A percentile compares a stretch with the other conserved stretches of the same genome.
Evolutionary conservation across 2,888 invertebrate genomes (phyloP).

Genomic region (Stenolophus ochropezus): DNA sequence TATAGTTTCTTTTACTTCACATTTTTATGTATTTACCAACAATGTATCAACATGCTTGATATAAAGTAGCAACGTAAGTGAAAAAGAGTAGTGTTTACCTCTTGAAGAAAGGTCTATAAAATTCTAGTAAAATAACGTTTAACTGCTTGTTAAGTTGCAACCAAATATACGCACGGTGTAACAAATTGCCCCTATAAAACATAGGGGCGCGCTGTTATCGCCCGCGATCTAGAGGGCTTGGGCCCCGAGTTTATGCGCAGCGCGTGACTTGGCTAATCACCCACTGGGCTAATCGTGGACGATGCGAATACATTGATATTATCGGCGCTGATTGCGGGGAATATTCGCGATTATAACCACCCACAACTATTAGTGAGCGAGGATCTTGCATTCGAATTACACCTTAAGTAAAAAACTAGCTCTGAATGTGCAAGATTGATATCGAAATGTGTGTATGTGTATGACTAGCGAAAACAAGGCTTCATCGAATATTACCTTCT

Average conservation of each 20-base stretch:
- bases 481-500: no score
- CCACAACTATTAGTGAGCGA: not conserved
- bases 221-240: slow-evolving; percentile 46
- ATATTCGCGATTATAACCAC: not conserved
- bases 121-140: slow-evolving; percentile 59
- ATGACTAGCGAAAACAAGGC: no score
- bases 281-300: slow-evolving; percentile 23
- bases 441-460: no score
- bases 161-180: slow-evolving; percentile 54
- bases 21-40: not conserved
- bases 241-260: slow-evolving; percentile 6
- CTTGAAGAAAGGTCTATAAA: slow-evolving; percentile 45
- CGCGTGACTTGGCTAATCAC: slow-evolving; percentile 44
- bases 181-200: slow-evolving; percentile 59
- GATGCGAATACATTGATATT: slow-evolving; percentile 37
- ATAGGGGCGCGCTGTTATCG: slow-evolving; percentile 52
- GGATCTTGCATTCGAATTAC: no score
- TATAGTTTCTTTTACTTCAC: not conserved
- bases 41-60: not conserved
- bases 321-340: not conserved
- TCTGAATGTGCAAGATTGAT: no score
- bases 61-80: slow-evolving; percentile 15
- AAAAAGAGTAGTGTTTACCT: slow-evolving; percentile 20
- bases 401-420: no score
- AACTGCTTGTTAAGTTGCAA: slow-evolving; percentile 57